Base-by-base conservation (phyloP, 1,140 invertebrate species). In the Muscidifurax raptorellus region DNA sequence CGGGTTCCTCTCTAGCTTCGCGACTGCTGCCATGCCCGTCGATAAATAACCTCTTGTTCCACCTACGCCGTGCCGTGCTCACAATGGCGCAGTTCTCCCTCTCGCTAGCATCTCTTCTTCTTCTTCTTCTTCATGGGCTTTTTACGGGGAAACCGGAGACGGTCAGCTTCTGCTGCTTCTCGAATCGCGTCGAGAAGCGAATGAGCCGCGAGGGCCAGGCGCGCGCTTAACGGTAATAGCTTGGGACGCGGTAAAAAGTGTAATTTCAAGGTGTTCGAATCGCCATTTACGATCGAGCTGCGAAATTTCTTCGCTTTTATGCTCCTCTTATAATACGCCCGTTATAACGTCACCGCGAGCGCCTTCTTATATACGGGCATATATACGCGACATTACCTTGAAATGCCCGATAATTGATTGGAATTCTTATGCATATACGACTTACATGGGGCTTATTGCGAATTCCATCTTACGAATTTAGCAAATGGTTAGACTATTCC, bases 21-120 rank as follows among this genome's bases (percentile, higher is more conserved):
- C 25, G 22, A 10, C 22, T 3, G 22, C 22, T 28, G 67, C 40
- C 28, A 36, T 36, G 36, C 36, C 69, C 69, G 52, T 36, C 47
- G 71, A 82, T 82, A 82, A 75, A 82, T 75, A 82, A 82, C 52
- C 80, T 25, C 71, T 40, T 64, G 44, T 75, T 82, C 71, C 52
- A 82, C 47, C 80, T 66, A 82, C 80, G 71, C 80, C 10, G n/a
- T n/a, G 67, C 27, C 18, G 6, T 22, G 44, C 13, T 59, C 22
- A 69, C 59, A 69, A 80, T 67, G 36, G 47, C 27, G 10, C 2
- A 32, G 36, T 40, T 10, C 36, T 12, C 36, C 7, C 36, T 9
- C 15, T 28, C 75, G 30, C 27, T 7, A 0, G 13, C 72, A 22
- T 44, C 72, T 22, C 32, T 6, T 40, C 36, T 59, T 22, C 18